phyloP scores from a whole-genome alignment of 2,888 invertebrate species.

The Acrobasis consociella region DNA sequence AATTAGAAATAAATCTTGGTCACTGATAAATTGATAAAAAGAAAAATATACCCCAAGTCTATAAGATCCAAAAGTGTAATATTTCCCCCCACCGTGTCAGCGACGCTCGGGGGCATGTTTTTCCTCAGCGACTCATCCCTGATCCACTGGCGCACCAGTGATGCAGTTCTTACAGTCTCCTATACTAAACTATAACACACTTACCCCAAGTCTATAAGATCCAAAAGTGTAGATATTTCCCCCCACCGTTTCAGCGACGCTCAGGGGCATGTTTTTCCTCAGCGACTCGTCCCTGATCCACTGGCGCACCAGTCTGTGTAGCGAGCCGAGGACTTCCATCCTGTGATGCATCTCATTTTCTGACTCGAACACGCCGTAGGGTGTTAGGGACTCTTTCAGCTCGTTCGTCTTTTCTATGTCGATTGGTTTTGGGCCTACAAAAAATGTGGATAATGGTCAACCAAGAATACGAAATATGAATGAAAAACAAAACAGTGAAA shows the following conservation, averaged over 20 bases:
- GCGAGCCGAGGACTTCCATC: conserved; percentile 91
- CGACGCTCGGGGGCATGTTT: conserved; percentile 95
- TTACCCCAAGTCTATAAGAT: conserved; percentile 95
- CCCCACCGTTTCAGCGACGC: conserved; percentile 94
- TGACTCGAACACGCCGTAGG: conserved; percentile 95
- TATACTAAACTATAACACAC: conserved; percentile 37
- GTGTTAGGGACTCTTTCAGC: conserved; percentile 89
- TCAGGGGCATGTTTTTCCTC: conserved; percentile 95
- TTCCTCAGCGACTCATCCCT: conserved; percentile 92
- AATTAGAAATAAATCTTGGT: no score
- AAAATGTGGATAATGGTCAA: neutral
- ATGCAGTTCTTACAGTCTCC: neutral
- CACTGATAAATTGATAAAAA: no score
- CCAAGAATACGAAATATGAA: no score
- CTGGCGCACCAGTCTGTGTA: conserved; percentile 95
- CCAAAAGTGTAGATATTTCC: conserved; percentile 99
- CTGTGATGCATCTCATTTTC: conserved; percentile 95
- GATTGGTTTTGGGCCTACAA: conserved; percentile 87
- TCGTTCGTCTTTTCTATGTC: conserved; percentile 90
- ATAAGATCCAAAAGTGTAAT: conserved; percentile 99
- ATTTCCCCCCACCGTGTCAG: conserved; percentile 97
- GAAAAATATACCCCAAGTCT: conserved; percentile 87
- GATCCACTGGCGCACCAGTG: conserved; percentile 90
- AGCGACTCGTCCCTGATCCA: conserved; percentile 97
- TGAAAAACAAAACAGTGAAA: no score